Evolutionary conservation across 2,888 invertebrate genomes (phyloP).

Genomic region (Deroplatys truncata): DNA sequence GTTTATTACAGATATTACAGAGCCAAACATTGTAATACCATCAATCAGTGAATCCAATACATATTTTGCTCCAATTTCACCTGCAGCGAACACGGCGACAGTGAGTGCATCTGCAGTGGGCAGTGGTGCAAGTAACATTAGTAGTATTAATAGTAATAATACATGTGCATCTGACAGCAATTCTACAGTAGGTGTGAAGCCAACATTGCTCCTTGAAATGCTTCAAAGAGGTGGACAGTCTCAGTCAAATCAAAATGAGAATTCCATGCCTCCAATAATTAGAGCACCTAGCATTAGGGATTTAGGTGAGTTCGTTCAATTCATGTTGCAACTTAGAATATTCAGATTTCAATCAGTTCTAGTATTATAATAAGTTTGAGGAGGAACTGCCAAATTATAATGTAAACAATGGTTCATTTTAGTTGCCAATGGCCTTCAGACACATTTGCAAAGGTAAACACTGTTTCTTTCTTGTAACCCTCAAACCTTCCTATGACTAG

Average conservation of each 20-base stretch:
- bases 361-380: too few species aligned
- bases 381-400: too few species aligned
- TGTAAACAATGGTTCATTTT: too few species aligned
- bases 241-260: constrained; percentile 18
- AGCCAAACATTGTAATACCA: constrained; percentile 44
- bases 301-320: constrained; percentile 38
- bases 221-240: constrained; percentile 54
- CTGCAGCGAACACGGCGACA: constrained; percentile 45
- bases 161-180: background rate
- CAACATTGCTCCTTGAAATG: constrained; percentile 62
- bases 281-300: constrained; percentile 41
- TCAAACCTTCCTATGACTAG: too few species aligned
- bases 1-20: constrained; percentile 43
- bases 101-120: constrained; percentile 20
- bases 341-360: background rate
- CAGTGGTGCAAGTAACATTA: background rate
- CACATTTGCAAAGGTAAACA: too few species aligned
- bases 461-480: too few species aligned
- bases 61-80: constrained; percentile 69
- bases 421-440: too few species aligned
- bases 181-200: constrained; percentile 37
- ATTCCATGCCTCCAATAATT: constrained; percentile 17
- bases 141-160: background rate
- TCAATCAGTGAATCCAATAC: constrained; percentile 49
- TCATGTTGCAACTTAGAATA: background rate